These are phyloP conservation scores for Psilopogon haemacephalus DNA, from an alignment of 2,113 vertebrate species.

Conservation along the genomic window DNA sequence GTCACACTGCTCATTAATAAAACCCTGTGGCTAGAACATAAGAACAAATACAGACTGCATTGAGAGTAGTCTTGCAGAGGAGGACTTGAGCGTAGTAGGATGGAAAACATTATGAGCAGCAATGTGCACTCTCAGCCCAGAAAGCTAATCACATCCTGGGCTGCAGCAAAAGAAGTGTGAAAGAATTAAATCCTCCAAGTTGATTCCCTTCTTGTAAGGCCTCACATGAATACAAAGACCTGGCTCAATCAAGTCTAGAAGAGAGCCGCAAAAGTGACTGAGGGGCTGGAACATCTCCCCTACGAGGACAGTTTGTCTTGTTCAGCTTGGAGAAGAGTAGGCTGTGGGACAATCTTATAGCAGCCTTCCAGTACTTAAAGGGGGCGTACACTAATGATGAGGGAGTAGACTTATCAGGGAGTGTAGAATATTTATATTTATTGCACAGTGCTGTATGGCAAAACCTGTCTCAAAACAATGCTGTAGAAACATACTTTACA, in stretches of 20 bases:
- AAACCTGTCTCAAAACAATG: neutral
- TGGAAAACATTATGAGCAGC: neutral
- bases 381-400: too few relatives aligned
- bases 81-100: neutral
- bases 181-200: neutral
- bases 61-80: neutral
- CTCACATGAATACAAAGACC: neutral
- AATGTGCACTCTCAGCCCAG: neutral
- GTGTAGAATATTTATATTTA: neutral
- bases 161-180: neutral
- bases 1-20: neutral
- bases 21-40: neutral
- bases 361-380: neutral
- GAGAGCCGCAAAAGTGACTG: neutral
- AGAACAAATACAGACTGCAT: neutral
- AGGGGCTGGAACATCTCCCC: neutral
- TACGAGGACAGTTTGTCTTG: neutral
- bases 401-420: too few relatives aligned
- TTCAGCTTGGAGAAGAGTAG: neutral
- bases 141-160: neutral
- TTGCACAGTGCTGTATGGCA: neutral
- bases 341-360: neutral
- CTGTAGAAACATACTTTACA: neutral
- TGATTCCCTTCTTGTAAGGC: neutral
- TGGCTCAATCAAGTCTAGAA: neutral